phyloP scores from a whole-genome alignment of 2,888 invertebrate genomes.

The Pachliopta kotzebuea region DNA sequence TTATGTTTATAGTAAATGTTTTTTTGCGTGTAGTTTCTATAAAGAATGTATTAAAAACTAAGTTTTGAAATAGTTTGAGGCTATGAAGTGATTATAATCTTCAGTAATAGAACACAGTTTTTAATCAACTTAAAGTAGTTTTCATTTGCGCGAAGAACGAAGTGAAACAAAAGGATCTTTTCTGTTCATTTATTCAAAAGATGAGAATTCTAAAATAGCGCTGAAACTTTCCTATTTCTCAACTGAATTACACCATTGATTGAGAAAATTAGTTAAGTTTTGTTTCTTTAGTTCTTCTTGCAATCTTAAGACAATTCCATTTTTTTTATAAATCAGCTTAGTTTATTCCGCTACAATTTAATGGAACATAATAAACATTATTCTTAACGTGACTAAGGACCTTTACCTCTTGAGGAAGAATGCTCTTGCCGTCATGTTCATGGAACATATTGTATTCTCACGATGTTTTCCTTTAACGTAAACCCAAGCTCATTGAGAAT shows the following conservation, averaged over 20 bases:
- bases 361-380: neutral
- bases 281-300: neutral
- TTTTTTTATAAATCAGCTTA: neutral
- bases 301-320: neutral
- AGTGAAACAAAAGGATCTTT: constrained; percentile 53
- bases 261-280: constrained; percentile 34
- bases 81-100: constrained; percentile 28
- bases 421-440: too few relatives aligned
- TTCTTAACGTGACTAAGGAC: too few relatives aligned
- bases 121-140: constrained; percentile 45
- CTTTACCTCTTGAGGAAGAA: too few relatives aligned
- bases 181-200: constrained; percentile 54
- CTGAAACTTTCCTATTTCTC: constrained; percentile 50
- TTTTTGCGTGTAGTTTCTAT: neutral
- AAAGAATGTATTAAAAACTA: neutral
- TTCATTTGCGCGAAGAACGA: constrained; percentile 46
- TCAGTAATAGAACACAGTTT: constrained; percentile 38
- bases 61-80: constrained; percentile 1
- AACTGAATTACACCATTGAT: constrained; percentile 47
- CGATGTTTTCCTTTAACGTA: too few relatives aligned
- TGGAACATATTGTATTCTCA: too few relatives aligned
- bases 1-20: neutral
- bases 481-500: too few relatives aligned
- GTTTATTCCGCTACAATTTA: neutral
- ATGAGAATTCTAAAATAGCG: constrained; percentile 47